These are phyloP conservation scores for Burhinus bistriatus DNA, from an alignment of 2,113 vertebrate species.

Conservation along the genomic window DNA sequence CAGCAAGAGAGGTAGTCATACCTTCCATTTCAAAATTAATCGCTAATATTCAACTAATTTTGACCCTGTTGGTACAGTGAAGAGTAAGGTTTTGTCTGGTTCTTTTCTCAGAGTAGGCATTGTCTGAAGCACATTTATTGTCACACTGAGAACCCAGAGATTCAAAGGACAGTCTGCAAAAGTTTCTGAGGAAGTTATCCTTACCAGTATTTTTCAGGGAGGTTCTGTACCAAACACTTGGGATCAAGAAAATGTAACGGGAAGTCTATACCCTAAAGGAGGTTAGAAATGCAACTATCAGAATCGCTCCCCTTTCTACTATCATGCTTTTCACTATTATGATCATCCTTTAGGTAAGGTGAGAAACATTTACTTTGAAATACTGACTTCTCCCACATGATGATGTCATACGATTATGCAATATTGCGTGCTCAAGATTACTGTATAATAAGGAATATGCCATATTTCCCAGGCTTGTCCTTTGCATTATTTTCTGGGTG, in stretches of 20 bases:
- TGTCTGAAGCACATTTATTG: conserved; percentile 10
- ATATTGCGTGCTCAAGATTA: neutral
- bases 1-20: neutral
- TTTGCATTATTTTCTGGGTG: neutral
- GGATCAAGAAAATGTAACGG: neutral
- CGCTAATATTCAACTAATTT: neutral
- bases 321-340: neutral
- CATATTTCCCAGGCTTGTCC: neutral
- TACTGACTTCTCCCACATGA: neutral
- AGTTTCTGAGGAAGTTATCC: neutral
- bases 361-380: neutral
- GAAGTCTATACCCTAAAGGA: neutral
- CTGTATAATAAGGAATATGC: neutral
- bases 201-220: neutral
- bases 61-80: neutral
- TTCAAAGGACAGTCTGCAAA: neutral
- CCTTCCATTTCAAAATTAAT: neutral
- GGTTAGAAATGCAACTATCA: neutral
- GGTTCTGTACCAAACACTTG: neutral
- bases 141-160: neutral
- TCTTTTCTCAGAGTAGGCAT: neutral
- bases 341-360: neutral
- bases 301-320: neutral
- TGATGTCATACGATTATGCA: neutral
- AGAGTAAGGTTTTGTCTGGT: neutral